These are phyloP conservation scores for Philereme vetulata DNA, from an alignment of 2,888 invertebrate genomes.

Conservation along the genomic window DNA sequence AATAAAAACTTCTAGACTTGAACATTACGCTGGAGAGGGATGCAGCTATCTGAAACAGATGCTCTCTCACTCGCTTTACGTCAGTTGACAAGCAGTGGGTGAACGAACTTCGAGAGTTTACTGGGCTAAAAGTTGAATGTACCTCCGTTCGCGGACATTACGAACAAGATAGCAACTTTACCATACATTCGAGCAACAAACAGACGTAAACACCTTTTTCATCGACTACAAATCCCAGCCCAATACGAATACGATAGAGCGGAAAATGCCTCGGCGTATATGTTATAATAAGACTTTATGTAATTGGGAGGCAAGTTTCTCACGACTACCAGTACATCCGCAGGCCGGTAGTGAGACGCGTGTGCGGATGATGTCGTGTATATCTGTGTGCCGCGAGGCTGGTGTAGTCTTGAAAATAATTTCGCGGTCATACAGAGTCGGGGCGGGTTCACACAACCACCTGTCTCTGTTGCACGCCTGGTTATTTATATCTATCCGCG, in stretches of 20 bases:
- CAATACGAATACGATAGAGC: constrained; percentile 47
- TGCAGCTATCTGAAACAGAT: constrained; percentile 58
- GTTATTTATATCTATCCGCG: constrained; percentile 81
- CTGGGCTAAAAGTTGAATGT: constrained; percentile 85
- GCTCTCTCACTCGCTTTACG: constrained; percentile 73
- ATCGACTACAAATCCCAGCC: constrained; percentile 42
- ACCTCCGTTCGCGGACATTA: constrained; percentile 84
- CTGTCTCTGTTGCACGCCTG: constrained; percentile 80
- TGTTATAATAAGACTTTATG: constrained; percentile 47
- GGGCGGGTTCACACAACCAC: constrained; percentile 81
- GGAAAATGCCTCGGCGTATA: constrained; percentile 47
- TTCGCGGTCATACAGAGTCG: constrained; percentile 82
- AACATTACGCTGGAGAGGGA: constrained; percentile 68
- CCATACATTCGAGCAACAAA: constrained; percentile 58
- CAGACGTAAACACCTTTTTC: constrained; percentile 64
- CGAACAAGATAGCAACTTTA: constrained; percentile 84
- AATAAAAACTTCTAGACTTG: constrained; percentile 79
- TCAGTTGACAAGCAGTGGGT: constrained; percentile 84
- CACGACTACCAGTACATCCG: constrained; percentile 79
- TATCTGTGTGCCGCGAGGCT: constrained; percentile 70
- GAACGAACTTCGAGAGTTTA: constrained; percentile 83
- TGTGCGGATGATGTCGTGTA: constrained; percentile 57
- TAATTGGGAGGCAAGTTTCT: constrained; percentile 72
- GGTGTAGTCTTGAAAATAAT: constrained; percentile 84
- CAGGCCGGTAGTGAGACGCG: constrained; percentile 71